Conservation (phyloP, 2,113 vertebrate genomes). For the Rhinoderma darwinii region DNA sequence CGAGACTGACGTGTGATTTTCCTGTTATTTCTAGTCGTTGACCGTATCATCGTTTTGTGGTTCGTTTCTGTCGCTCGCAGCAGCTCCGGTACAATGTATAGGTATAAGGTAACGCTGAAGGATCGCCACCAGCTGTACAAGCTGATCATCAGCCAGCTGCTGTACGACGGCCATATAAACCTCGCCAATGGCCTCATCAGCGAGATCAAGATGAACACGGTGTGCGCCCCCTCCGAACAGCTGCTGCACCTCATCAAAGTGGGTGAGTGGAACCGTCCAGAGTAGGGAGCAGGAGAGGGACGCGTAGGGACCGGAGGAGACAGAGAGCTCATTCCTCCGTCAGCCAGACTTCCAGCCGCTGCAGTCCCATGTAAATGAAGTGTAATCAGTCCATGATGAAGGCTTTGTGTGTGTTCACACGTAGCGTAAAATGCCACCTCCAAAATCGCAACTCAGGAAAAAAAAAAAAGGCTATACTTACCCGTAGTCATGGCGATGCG, state of each 20-base stretch:
- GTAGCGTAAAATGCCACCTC: too few relatives aligned
- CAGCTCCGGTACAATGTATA: slow-evolving; percentile 80
- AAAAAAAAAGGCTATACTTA: too few relatives aligned
- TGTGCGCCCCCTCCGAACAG: slow-evolving; percentile 95
- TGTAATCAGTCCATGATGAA: too few relatives aligned
- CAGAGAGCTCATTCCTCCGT: too few relatives aligned
- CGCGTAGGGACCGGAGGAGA: too few relatives aligned
- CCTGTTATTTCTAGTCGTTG: not conserved
- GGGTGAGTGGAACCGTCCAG: slow-evolving; percentile 72
- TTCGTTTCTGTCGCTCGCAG: slow-evolving; percentile 65
- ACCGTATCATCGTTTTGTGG: not conserved
- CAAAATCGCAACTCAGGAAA: too few relatives aligned
- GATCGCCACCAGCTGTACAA: slow-evolving; percentile 96
- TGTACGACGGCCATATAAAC: slow-evolving; percentile 96
- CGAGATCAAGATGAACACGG: slow-evolving; percentile 90
- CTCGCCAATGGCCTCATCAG: slow-evolving; percentile 94
- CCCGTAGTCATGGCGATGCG: too few relatives aligned
- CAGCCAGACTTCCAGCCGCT: too few relatives aligned
- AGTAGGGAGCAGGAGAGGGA: not conserved
- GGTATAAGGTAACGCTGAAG: slow-evolving; percentile 93
- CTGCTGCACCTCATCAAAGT: slow-evolving; percentile 96
- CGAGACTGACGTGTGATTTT: not conserved
- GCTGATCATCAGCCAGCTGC: slow-evolving; percentile 95
- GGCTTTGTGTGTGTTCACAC: too few relatives aligned
- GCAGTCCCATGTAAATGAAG: too few relatives aligned